Evolutionary conservation across 2,888 invertebrate genomes (phyloP), one percentile per base, ranked within the genome.

Genomic region (Andrena trimmerana): DNA sequence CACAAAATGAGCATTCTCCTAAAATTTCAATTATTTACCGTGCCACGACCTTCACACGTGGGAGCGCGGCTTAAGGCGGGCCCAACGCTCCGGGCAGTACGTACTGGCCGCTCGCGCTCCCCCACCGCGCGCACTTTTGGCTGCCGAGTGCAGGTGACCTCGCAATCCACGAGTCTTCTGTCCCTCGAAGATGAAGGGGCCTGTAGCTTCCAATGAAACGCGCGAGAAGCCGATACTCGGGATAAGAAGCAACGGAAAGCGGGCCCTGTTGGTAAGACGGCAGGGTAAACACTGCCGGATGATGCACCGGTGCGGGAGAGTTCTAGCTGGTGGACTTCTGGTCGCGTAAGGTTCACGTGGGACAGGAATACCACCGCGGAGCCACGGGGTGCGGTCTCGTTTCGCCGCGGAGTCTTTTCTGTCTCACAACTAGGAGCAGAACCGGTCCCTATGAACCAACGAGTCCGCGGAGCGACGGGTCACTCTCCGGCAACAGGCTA

Each of bases 401-500:
- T 88, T 86, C 71, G 81, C 81, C 80, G 74, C 77, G 82, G 79
- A 57, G 50, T 82, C 84, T 87, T 87, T 84, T 89, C 84, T 87
- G 74, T 86, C 72, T 54, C 54, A 52, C 57, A 16, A n/a, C 60
- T 54, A 59, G 70, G 57, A 70, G 80, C 29, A 82, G 78, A 59
- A 52, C 54, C 87, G 87, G 87, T 87, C 89, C 63, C 63, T 10
- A 0, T 31, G 63, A 29, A 8, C 33, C 50, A 76, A 60, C 81
- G 66, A 79, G 85, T 71, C 76, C 69, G 71, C 33, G 68, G 63
- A 81, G 78, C 86, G 60, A 76, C 80, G 80, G 60, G 36, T 67
- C 57, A 57, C 62, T 33, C 62, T 33, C 16, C 16, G 24, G 33
- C 54, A 60, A 50, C 60, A 60, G 60, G 48, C 59, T 52, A 59